A percentile compares a stretch with the other conserved stretches of the same genome.
Conservation (phyloP, 2,113 vertebrate genomes). For the Pelusios castaneus region DNA sequence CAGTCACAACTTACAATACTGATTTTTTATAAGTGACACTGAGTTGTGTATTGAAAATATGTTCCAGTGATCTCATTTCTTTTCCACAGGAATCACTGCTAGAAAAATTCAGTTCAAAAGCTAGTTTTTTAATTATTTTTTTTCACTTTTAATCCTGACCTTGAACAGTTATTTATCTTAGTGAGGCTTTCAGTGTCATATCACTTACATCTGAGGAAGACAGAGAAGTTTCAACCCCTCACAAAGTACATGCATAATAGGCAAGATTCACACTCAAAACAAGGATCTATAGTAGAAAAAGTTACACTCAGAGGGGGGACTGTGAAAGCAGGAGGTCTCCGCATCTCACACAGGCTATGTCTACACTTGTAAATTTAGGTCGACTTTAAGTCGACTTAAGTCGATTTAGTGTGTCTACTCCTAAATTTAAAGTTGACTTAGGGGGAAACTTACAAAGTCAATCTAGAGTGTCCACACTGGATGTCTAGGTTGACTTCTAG, state of each 20-base stretch:
- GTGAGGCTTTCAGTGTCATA: rapidly evolving
- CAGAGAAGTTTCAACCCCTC: not conserved
- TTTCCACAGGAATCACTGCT: not conserved
- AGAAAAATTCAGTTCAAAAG: rapidly evolving
- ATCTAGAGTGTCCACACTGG: too few relatives aligned
- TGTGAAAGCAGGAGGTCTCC: too few relatives aligned
- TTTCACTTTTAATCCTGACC: not conserved
- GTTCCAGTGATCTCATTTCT: not conserved
- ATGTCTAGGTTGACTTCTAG: too few relatives aligned
- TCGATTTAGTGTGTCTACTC: too few relatives aligned
- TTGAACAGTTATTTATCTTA: not conserved
- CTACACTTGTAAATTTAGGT: too few relatives aligned
- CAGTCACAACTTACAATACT: not conserved
- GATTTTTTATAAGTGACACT: not conserved
- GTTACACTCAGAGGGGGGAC: too few relatives aligned
- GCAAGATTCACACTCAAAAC: not conserved
- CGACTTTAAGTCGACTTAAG: too few relatives aligned
- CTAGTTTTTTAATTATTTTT: not conserved
- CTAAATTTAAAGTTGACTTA: too few relatives aligned
- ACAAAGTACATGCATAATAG: not conserved
- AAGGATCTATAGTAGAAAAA: too few relatives aligned
- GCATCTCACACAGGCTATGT: not conserved
- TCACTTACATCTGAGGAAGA: not conserved
- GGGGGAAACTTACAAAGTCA: too few relatives aligned
- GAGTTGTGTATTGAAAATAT: rapidly evolving